A percentile compares a stretch with the other conserved stretches of the same genome.
phyloP scores from a whole-genome alignment of 2,888 invertebrate genomes.

The Chouioia cunea region DNA sequence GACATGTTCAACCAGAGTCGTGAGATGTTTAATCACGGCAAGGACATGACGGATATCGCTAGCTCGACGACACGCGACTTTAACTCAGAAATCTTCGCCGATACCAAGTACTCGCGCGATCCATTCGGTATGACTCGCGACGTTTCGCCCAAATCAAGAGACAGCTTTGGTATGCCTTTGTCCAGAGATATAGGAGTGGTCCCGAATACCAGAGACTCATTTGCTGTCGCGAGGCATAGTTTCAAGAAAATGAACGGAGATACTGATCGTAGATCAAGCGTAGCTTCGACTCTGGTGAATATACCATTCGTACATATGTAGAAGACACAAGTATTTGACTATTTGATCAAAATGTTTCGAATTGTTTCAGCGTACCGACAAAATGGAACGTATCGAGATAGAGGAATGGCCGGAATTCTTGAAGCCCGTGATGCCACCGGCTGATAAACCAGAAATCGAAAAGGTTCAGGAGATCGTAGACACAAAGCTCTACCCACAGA shows the following conservation, averaged over 20 bases:
- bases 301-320: too few species aligned
- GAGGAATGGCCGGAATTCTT: constrained; percentile 78
- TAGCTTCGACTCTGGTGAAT: constrained; percentile 73
- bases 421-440: constrained; percentile 70
- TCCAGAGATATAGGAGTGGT: constrained; percentile 66
- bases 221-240: constrained; percentile 61
- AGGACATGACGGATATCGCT: constrained; percentile 61
- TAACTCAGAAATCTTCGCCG: constrained; percentile 63
- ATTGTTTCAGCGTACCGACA: constrained; percentile 75
- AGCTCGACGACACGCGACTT: constrained; percentile 61
- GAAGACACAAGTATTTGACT: too few species aligned
- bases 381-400: constrained; percentile 74
- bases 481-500: constrained; percentile 73
- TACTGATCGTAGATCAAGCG: constrained; percentile 76
- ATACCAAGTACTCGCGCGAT: constrained; percentile 64
- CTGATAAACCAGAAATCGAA: constrained; percentile 66
- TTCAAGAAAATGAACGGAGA: constrained; percentile 79
- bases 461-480: constrained; percentile 66
- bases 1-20: constrained; percentile 66
- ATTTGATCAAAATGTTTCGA: not conserved
- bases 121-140: constrained; percentile 64
- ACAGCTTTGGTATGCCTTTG: constrained; percentile 66
- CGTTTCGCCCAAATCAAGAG: constrained; percentile 65
- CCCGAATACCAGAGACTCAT: constrained; percentile 66
- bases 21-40: constrained; percentile 62